Conservation (phyloP, 2,888 invertebrate species). For the Eudemis profundana region DNA sequence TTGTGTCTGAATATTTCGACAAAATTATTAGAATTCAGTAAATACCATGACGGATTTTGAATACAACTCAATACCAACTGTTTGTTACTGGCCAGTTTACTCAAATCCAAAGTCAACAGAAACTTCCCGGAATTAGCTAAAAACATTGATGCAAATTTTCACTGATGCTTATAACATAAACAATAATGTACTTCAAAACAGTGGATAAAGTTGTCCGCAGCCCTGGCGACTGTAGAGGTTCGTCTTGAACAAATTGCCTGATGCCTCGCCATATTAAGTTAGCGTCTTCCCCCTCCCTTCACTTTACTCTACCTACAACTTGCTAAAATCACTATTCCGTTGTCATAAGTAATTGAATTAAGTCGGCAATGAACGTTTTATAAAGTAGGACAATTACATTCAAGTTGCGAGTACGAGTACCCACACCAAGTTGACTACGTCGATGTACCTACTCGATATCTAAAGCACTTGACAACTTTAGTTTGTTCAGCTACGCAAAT, state of each 20-base stretch:
- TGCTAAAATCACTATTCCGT: conserved; percentile 63
- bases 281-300: conserved; percentile 65
- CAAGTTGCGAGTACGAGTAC: conserved; percentile 8
- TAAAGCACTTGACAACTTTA: not conserved
- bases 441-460: not conserved
- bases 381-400: conserved; percentile 43
- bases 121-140: conserved; percentile 7
- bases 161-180: not conserved
- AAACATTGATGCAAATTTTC: conserved; percentile 5
- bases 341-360: conserved; percentile 66
- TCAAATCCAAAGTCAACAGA: conserved; percentile 4
- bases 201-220: conserved; percentile 54
- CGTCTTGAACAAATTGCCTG: conserved; percentile 83
- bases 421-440: not conserved
- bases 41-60: not conserved
- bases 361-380: conserved; percentile 59
- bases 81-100: conserved; percentile 6
- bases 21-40: too few species aligned
- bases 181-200: conserved; percentile 37
- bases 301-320: conserved; percentile 49
- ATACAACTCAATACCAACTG: not conserved
- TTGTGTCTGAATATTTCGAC: too few species aligned
- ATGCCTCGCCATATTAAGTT: conserved; percentile 83
- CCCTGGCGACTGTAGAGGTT: conserved; percentile 75
- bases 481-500: not conserved